phyloP scores from a whole-genome alignment of 2,797 vertebrate species.

The Xyrichtys novacula region DNA sequence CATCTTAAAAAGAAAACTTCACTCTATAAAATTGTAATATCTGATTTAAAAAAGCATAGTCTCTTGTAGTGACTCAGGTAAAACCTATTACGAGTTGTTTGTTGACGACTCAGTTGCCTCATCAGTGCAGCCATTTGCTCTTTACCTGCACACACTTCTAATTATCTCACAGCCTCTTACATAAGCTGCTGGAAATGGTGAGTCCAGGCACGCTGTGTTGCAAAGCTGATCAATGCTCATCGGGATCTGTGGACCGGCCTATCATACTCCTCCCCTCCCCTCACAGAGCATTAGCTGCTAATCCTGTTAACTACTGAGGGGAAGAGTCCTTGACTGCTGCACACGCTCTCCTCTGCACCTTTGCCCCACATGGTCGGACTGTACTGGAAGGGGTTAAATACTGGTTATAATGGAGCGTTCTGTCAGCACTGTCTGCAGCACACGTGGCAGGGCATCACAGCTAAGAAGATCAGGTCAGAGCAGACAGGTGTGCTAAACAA shows the following conservation, averaged over 20 bases:
- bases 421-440: not conserved
- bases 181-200: conserved; percentile 46
- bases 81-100: not conserved
- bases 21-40: not conserved
- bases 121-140: conserved; percentile 22
- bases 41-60: no score
- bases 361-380: conserved; percentile 32
- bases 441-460: not conserved
- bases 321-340: conserved; percentile 63
- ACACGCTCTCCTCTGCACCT: conserved; percentile 41
- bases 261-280: conserved; percentile 59
- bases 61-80: no score
- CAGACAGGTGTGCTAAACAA: no score
- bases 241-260: conserved; percentile 55
- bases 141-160: conserved; percentile 20
- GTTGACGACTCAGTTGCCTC: not conserved
- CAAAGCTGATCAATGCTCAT: conserved; percentile 71
- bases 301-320: conserved; percentile 76
- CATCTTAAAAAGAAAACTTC: no score
- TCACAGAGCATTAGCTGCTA: conserved; percentile 58
- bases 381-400: not conserved
- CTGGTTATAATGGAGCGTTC: not conserved
- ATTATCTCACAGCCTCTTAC: conserved; percentile 43
- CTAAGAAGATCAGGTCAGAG: not conserved
- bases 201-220: conserved; percentile 24